Evolutionary conservation across 2,888 invertebrate genomes (phyloP), one percentile per base, ranked within the genome.

Genomic region (Dorcus parallelipipedus): DNA sequence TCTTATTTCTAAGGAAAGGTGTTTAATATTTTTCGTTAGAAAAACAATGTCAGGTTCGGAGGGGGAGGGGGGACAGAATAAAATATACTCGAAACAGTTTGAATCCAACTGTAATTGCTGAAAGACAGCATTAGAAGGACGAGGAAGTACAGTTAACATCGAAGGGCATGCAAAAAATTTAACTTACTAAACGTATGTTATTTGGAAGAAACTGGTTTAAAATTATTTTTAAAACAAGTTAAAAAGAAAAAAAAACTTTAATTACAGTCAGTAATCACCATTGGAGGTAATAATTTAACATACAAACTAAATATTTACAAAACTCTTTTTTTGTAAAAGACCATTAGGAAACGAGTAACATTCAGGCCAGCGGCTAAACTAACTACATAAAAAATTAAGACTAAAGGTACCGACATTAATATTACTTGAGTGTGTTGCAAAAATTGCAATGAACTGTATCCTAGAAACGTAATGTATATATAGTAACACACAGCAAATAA

Each of bases 401-500:
- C 80, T 45, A 89, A 79, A 1, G 95, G 91, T 62, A 97, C 79
- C 2, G 95, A 92, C 65, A 92, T 87, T 54, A 97, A 83, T 73
- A 97, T 88, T 54, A 89, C 80, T 65, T 95, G 85, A 1, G 95
- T 93, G 73, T 90, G 91, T 67, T 90, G 89, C 51, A 97, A 81
- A 76, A 92, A 91, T 41, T 94, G 91, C 62, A 97, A 82, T 77
- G 93, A 92, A 78, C 92, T 95, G 74, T 97, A 98, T 66, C 98
- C 98, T 59, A 98, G 83, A 79, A 98, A 98, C 39, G 97, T 96
- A 71, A 98, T 97, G 78, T 98, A 98, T 63, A 96, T 82, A 76
- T 98, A 98, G 80, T 98, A 98, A 59, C 89, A 83, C 61, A 92
- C 81, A 4, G 95, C 94, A 39, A 95, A 84, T 56, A 97, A 81